Percentiles rank a stretch among this genome's conserved stretches.
Conservation (phyloP, 2,113 vertebrate genomes). For the Astur gentilis region DNA sequence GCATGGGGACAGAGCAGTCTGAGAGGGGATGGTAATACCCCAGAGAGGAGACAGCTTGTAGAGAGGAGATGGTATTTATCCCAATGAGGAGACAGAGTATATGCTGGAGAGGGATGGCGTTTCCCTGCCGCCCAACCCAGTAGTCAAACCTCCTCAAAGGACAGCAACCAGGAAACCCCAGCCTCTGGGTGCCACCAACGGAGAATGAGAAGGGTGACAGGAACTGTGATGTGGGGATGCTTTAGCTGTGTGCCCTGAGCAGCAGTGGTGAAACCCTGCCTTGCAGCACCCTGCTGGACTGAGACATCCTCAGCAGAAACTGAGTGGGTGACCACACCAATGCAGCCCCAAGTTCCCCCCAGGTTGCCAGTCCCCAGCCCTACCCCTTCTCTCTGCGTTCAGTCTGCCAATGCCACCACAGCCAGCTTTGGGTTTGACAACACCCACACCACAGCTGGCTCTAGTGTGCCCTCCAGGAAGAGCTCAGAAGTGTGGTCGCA, state of each 20-base stretch:
- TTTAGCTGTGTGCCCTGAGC: neutral
- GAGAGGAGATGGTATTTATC: neutral
- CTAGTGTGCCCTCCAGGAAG: neutral
- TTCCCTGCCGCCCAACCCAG: neutral
- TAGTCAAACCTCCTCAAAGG: neutral
- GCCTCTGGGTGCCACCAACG: neutral
- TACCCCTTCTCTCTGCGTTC: neutral
- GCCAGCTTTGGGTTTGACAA: neutral
- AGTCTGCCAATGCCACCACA: neutral
- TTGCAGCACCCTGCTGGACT: neutral
- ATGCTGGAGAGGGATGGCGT: neutral
- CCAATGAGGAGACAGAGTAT: neutral
- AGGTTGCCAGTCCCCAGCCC: neutral
- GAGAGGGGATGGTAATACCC: too few species aligned
- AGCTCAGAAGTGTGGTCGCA: neutral
- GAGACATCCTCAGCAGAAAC: neutral
- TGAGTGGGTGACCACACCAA: neutral
- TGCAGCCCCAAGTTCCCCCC: rapidly evolving
- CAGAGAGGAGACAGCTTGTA: rapidly evolving
- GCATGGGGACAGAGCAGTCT: neutral
- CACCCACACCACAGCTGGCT: neutral
- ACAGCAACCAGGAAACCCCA: neutral
- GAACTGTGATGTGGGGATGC: neutral
- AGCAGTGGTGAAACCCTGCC: neutral
- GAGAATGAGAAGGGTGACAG: neutral